These are phyloP conservation scores for Stegastes partitus DNA, from an alignment of 2,113 vertebrate species.

Conservation along the genomic window DNA sequence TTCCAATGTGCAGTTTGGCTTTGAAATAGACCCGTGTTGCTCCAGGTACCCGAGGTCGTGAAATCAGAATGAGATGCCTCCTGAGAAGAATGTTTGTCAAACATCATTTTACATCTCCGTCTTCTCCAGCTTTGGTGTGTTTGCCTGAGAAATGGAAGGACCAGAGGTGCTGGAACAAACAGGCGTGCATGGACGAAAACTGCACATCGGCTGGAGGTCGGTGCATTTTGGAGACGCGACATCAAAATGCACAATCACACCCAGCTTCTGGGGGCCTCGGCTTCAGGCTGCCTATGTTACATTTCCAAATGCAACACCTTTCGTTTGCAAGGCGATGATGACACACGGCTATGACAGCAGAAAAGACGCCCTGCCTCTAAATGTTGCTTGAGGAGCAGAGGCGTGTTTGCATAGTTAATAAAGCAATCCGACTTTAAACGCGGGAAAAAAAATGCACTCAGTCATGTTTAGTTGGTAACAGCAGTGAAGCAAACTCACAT, in stretches of 20 bases:
- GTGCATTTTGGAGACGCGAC: conserved; percentile 24
- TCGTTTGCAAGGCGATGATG: conserved; percentile 23
- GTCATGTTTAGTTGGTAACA: conserved; percentile 32
- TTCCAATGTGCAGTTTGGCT: conserved; percentile 46
- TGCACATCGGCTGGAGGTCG: neutral
- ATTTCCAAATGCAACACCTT: conserved; percentile 48
- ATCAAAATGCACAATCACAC: conserved; percentile 66
- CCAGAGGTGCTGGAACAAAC: conserved; percentile 24
- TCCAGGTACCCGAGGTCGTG: conserved; percentile 49
- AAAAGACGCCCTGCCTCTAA: conserved; percentile 7
- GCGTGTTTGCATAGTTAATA: conserved; percentile 34
- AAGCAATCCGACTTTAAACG: conserved; percentile 18
- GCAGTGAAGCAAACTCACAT: conserved; percentile 44
- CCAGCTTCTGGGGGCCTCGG: conserved; percentile 52
- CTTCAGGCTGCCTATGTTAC: conserved; percentile 60
- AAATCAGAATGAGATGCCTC: conserved; percentile 61
- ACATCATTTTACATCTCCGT: conserved; percentile 49
- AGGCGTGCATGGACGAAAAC: conserved; percentile 1
- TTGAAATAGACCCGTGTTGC: conserved; percentile 47
- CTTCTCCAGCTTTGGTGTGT: conserved; percentile 18
- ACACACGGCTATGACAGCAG: conserved; percentile 27
- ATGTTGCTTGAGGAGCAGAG: neutral
- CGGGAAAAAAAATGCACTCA: conserved; percentile 3
- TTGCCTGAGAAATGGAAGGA: neutral
- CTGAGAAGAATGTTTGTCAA: conserved; percentile 62